Conservation (phyloP, 64 coral and sea anemone genomes). For the Porites lutea region DNA sequence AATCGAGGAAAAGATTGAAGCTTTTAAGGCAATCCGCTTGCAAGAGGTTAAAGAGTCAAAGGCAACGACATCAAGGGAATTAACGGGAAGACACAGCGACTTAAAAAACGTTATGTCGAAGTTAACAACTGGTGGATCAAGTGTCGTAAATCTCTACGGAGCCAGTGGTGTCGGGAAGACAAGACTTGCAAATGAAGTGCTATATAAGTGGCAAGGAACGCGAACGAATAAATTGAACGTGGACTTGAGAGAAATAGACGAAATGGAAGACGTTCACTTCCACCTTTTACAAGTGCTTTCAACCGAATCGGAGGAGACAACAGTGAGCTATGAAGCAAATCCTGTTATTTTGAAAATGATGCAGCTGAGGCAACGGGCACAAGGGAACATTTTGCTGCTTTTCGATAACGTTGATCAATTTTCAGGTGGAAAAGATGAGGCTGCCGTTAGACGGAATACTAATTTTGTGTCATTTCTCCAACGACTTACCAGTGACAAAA, state of each 20-base stretch:
- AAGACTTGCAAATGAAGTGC: background rate
- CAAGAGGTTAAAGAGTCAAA: background rate
- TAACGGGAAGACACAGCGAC: constrained; percentile 29
- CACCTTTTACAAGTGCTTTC: background rate
- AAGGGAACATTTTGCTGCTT: background rate
- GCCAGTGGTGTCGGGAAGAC: constrained; percentile 35
- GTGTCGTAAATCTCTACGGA: constrained; percentile 35
- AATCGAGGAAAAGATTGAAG: constrained; percentile 13
- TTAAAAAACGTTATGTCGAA: background rate
- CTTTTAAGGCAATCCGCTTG: background rate
- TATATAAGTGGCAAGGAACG: background rate
- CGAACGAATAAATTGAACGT: background rate
- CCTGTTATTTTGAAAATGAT: constrained; percentile 16
- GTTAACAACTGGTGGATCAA: background rate
- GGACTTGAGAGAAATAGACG: background rate
- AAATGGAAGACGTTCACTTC: constrained; percentile 14
- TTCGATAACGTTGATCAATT: constrained; percentile 30
- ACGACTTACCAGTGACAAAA: background rate
- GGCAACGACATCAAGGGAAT: background rate
- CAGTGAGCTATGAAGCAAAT: constrained; percentile 13
- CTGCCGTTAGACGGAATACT: background rate
- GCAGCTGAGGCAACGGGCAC: background rate
- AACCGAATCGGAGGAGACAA: background rate
- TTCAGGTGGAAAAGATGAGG: background rate
- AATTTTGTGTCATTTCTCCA: background rate